Evolutionary conservation across 2,888 invertebrate genomes (phyloP), one percentile per base, ranked within the genome.

Genomic region (Agrilus cyanescens): DNA sequence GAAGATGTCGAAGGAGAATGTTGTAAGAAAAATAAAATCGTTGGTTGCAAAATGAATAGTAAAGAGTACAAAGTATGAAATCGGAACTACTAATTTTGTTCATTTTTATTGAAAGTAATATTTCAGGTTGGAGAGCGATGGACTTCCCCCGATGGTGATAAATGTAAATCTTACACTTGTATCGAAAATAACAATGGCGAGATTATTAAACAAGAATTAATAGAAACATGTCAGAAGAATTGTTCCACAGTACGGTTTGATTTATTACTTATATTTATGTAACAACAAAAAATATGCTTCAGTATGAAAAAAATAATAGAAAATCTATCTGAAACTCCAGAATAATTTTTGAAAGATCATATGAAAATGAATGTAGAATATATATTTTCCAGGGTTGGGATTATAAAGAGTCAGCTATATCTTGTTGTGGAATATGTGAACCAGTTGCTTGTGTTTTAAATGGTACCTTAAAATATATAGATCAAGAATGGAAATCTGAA

Each of bases 381-480:
- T 37, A 31, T 16, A 59, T 59, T 41, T 57, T 58, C n/a, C 57
- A 75, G 46, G 86, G 85, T 1, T 82, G 74, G 66, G 61, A 60
- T 39, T 82, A 83, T 53, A 55, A 58, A 15, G 57, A 71, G 2
- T 55, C 69, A 4, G 49, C 56, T 2, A 52, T 62, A 8, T 55
- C 53, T 29, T 84, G 83, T 55, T 84, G 84, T 57, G 84, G 84
- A 1, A 64, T 68, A 37, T 84, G 84, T 59, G 59, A 68, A 32
- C 75, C 77, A 12, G 68, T 72, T 2, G 75, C 75, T 1, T 83
- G 83, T 56, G 67, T 78, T 1, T 65, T 74, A 32, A 68, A 69
- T 29, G 74, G 71, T 1, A 48, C 55, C 15, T 53, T 73, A 29
- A 70, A 69, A 39, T 53, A 61, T 16, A 62, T 75, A 13, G 76